Base-by-base conservation (phyloP, 1,140 invertebrate genomes). In the Cherax quadricarinatus region DNA sequence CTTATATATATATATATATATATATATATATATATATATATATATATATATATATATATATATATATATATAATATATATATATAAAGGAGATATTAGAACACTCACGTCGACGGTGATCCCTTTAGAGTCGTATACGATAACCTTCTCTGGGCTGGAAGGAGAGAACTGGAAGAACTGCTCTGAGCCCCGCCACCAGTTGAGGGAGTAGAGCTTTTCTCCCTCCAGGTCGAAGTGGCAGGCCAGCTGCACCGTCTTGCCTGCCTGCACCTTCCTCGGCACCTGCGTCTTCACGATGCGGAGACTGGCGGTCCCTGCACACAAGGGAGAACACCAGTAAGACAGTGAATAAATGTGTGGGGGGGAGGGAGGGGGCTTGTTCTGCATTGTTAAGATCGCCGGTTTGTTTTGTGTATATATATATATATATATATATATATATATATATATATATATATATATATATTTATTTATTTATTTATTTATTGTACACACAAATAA, bases 131-230 rank as follows among this genome's bases (percentile, higher is more conserved):
- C 80, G 80, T 92, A 92, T 10, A 92, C 86, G 21, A 75, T 92
- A 41, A 80, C 41, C 24, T 79, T 75, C 60, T 92, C 82, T 1
- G 21, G 51, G 70, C 80, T 92, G 24, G 79, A 83, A 2, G 91
- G 91, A 53, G 86, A 88, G 86, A 92, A 92, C 80, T 92, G 91
- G 81, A 88, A 92, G 79, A 92, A 92, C 80, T 92, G 91, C 14
- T 92, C 86, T 12, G 86, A 85, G 16, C 86, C 91, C 7, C 86
- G n/a, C 91, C 91, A 92, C 91, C 91, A 92, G 86, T 92, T 92
- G 70, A 92, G 86, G 16, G 91, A 92, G 70, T 92, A 92, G 21
- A 92, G 91, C 18, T 49, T 88, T 4, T 60, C 75, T 21, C 91
- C 91, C 81, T 92, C 82, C 53, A 92, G 79, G 91, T 92, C 91